Percentiles rank a stretch among this genome's conserved stretches.
Conservation (phyloP, 2,797 vertebrate species). For the Peromyscus nudipes region DNA sequence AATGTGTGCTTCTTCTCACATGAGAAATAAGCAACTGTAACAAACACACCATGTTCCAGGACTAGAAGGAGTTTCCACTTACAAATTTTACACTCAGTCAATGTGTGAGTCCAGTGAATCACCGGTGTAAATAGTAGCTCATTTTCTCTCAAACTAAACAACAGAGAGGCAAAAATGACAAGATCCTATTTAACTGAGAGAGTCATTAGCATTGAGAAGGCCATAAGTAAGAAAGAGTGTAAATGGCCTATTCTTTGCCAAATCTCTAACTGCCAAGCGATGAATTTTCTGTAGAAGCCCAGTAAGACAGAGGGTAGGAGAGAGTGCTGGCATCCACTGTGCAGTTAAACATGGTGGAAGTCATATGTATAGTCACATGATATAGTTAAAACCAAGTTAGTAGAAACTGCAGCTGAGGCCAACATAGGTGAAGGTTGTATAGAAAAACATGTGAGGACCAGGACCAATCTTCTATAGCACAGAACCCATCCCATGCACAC, state of each 20-base stretch:
- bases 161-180: constrained; percentile 55
- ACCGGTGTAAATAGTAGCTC: constrained; percentile 41
- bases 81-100: constrained; percentile 21
- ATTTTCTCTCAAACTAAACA: constrained; percentile 63
- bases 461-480: background rate
- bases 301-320: constrained; percentile 7
- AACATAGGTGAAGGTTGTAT: background rate
- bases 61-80: constrained; percentile 34
- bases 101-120: constrained; percentile 8
- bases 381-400: constrained; percentile 75
- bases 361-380: constrained; percentile 75
- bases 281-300: background rate
- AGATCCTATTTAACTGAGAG: background rate
- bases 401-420: background rate
- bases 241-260: constrained; percentile 32
- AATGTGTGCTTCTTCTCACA: constrained; percentile 35
- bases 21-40: constrained; percentile 22
- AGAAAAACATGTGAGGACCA: constrained; percentile 78
- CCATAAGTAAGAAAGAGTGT: background rate
- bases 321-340: background rate
- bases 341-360: constrained; percentile 66
- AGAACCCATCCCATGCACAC: background rate
- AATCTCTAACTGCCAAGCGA: background rate
- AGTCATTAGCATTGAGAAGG: background rate
- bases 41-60: constrained; percentile 45